Percentiles rank a stretch among this genome's conserved stretches.
Conservation (phyloP, 2,888 invertebrate species). For the Copidosoma aretas region DNA sequence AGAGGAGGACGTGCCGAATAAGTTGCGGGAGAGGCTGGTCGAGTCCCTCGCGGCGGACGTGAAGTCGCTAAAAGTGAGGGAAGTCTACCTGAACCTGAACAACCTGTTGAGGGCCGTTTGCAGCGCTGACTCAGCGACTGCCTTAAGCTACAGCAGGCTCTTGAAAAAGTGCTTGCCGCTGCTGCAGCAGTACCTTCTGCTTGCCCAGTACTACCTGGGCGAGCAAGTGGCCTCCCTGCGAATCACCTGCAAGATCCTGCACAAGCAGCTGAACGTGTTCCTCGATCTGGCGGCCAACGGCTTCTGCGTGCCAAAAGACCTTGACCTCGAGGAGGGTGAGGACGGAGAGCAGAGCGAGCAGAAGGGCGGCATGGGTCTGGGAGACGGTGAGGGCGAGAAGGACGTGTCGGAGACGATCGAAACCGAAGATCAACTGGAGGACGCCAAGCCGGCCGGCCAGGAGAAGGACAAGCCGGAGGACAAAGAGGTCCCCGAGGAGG, state of each 20-base stretch:
- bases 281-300: slow-evolving; percentile 84
- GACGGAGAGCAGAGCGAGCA: slow-evolving; percentile 60
- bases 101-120: slow-evolving; percentile 62
- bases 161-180: slow-evolving; percentile 70
- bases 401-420: slow-evolving; percentile 95
- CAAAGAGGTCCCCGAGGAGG: slow-evolving; percentile 83
- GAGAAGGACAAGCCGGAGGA: slow-evolving; percentile 74
- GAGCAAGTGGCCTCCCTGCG: slow-evolving; percentile 81
- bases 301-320: slow-evolving; percentile 90
- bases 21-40: slow-evolving; percentile 72
- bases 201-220: slow-evolving; percentile 80
- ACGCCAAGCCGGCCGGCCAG: slow-evolving; percentile 82
- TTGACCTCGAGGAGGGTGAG: slow-evolving; percentile 76
- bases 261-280: slow-evolving; percentile 83
- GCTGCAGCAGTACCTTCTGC: slow-evolving; percentile 76
- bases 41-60: slow-evolving; percentile 71
- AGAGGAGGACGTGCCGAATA: slow-evolving; percentile 65
- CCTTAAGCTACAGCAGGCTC: slow-evolving; percentile 46
- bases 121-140: slow-evolving; percentile 55
- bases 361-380: slow-evolving; percentile 81
- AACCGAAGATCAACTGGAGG: slow-evolving; percentile 91
- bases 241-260: slow-evolving; percentile 81
- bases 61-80: slow-evolving; percentile 66
- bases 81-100: slow-evolving; percentile 56
- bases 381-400: slow-evolving; percentile 90